Base-by-base conservation (phyloP, 2,113 vertebrate species). In the Myiozetetes cayanensis region DNA sequence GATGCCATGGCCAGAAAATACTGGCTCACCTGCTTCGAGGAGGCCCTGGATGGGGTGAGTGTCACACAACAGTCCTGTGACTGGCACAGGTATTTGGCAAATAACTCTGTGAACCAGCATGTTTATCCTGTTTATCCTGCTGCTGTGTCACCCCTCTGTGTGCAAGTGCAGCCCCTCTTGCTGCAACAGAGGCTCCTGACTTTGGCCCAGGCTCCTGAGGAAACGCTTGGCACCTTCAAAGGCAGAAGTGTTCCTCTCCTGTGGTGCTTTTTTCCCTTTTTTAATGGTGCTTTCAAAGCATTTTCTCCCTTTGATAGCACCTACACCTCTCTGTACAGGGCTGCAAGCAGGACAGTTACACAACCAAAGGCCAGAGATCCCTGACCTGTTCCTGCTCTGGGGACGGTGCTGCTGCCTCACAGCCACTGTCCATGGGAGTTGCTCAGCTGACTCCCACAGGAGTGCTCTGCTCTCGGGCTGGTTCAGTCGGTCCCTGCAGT, bases 21-120 rank as follows among this genome's bases (percentile, higher is more conserved):
- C 97, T 99, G 99, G 99, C 99, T 99, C 62, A 98, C 96, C 78
- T 99, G 99, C 98, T 99, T 99, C 6, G 99, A 99, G 94, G 99
- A 99, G 63, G 99, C 99, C 7, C 97, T 99, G 67, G 99, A 99
- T 6, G 99, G 99, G 98, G 99, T 99, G 94, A 98, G 96, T 75
- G 44, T 37, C 73, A 49, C 73, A 31, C 4, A 41, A 3, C 50
- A 56, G 8, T 44, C 18, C 14, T 23, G 8, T 46, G 39, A 31
- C 18, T 35, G 47, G 3, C 12, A 10, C 28, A 37, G 24, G 9
- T 47, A 52, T 10, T 52, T 14, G 33, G 47, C 39, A 46, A 31
- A 30, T 14, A 23, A 56, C 14, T n/a, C 61, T 25, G 30, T 33
- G 61, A 39, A n/a, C 28, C 50, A 55, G 0, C 1, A 0, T 5